Conservation (phyloP, 2,888 invertebrate species). For the Heliconius aoede region DNA sequence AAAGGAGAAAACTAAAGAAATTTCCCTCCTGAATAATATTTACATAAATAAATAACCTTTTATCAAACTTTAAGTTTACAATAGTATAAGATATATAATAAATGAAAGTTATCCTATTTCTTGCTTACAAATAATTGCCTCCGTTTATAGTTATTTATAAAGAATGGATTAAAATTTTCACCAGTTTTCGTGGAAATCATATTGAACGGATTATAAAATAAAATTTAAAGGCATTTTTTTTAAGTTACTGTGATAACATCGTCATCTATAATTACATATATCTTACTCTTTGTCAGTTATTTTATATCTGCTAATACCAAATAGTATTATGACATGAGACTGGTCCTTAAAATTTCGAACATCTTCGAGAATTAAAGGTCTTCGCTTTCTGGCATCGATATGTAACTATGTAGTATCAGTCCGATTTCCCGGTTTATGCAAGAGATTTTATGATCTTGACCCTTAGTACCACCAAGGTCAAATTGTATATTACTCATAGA, state of each 20-base stretch:
- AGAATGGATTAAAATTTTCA: too few species aligned
- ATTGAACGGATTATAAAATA: too few species aligned
- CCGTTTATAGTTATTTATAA: too few species aligned
- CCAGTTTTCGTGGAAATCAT: too few species aligned
- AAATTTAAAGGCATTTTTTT: background rate
- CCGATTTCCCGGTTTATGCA: background rate
- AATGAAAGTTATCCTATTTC: background rate
- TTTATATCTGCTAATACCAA: constrained; percentile 28
- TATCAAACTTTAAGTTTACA: background rate
- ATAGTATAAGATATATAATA: background rate
- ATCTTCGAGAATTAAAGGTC: background rate
- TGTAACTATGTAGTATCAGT: background rate
- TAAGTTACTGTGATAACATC: background rate
- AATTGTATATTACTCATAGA: constrained; percentile 43
- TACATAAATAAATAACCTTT: background rate
- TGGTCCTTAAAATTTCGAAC: constrained; percentile 2
- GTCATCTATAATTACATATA: constrained; percentile 21
- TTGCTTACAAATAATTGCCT: too few species aligned
- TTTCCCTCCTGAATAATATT: background rate
- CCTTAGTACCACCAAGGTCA: constrained; percentile 30
- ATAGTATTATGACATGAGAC: constrained; percentile 18
- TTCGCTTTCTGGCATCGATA: too few species aligned
- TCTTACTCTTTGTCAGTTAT: background rate
- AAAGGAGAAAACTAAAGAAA: background rate
- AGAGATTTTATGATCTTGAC: constrained; percentile 28